phyloP scores from a whole-genome alignment of 2,113 vertebrate species.

The Pedetes capensis region DNA sequence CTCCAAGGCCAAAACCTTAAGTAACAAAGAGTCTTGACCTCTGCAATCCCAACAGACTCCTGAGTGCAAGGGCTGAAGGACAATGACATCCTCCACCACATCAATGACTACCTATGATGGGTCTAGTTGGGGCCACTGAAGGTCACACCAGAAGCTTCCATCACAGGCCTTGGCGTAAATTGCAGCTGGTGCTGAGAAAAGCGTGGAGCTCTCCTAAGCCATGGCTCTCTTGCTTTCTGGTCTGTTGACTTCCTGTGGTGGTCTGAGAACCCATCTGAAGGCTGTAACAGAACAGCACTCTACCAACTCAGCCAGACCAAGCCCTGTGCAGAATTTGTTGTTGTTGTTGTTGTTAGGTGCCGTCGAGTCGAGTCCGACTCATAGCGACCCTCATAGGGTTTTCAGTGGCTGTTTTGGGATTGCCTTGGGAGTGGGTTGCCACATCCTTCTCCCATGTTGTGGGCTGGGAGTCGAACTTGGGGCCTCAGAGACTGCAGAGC shows the following conservation, averaged over 20 bases:
- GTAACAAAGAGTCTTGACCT: not conserved
- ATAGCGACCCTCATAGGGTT: no score
- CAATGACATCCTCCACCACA: not conserved
- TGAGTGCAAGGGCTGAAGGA: not conserved
- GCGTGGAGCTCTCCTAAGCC: not conserved
- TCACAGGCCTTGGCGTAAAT: not conserved
- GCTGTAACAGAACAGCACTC: not conserved
- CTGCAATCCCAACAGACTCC: not conserved
- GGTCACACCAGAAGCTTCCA: not conserved
- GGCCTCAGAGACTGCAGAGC: no score
- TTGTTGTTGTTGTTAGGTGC: no score
- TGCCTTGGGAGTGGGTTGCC: no score
- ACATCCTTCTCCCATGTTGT: no score
- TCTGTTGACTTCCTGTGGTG: not conserved
- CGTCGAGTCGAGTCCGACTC: no score
- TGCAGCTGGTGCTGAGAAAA: not conserved
- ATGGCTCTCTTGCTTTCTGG: not conserved
- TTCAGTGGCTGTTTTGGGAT: no score
- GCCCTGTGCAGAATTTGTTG: no score
- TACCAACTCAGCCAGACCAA: no score
- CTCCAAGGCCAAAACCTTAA: not conserved
- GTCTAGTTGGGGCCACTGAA: not conserved
- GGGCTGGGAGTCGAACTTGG: no score
- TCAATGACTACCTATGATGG: not conserved
- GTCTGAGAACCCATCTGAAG: not conserved